These are phyloP conservation scores for Schizopygopsis malacanthus DNA, from an alignment of 2,797 vertebrate species.

Conservation along the genomic window DNA sequence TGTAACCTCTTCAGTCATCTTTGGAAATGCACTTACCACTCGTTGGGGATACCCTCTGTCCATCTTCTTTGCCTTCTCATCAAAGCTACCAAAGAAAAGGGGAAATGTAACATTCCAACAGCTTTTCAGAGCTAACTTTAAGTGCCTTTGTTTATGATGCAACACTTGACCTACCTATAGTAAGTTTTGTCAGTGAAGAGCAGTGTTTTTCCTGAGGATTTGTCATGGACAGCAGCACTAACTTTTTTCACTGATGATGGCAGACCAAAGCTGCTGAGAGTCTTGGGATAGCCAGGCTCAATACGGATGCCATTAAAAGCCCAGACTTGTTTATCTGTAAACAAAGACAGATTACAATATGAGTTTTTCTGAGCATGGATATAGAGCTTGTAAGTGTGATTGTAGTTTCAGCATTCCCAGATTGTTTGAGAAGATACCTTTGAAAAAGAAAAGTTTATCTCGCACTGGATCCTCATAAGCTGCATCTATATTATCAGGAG, in stretches of 20 bases:
- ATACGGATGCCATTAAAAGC: slow-evolving; percentile 70
- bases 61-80: slow-evolving; percentile 74
- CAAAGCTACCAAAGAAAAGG: slow-evolving; percentile 70
- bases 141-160: neutral
- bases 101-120: neutral
- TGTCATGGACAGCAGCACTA: slow-evolving; percentile 76
- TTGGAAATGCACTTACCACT: slow-evolving; percentile 69
- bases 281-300: slow-evolving; percentile 75
- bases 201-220: slow-evolving; percentile 73
- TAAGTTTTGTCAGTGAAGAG: slow-evolving; percentile 76
- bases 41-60: slow-evolving; percentile 75
- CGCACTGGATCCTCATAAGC: slow-evolving; percentile 75
- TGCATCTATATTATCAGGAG: slow-evolving; percentile 78
- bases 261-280: slow-evolving; percentile 74
- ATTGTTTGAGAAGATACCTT: slow-evolving; percentile 70
- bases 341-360: neutral
- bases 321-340: slow-evolving; percentile 71
- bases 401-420: neutral
- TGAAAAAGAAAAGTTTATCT: slow-evolving; percentile 78
- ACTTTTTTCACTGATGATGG: slow-evolving; percentile 74
- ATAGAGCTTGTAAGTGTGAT: neutral
- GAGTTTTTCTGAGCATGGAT: neutral
- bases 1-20: slow-evolving; percentile 70
- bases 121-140: neutral
- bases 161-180: slow-evolving; percentile 75